phyloP scores from a whole-genome alignment of 1,140 invertebrate species.

The Tetragnatha versicolor region DNA sequence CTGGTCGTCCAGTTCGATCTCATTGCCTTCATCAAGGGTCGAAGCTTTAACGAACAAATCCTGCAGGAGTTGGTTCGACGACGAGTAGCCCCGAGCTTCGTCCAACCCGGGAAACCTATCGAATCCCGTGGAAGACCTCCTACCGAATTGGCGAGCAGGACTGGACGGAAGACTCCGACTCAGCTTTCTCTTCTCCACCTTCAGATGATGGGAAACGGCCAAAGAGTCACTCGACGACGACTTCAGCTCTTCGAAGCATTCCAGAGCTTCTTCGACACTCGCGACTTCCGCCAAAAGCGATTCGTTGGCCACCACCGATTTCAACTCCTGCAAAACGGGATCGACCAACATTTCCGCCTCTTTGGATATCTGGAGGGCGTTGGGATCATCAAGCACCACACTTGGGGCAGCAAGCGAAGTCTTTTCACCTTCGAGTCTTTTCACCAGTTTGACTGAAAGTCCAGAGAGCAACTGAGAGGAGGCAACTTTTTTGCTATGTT shows the following conservation, averaged over 20 bases:
- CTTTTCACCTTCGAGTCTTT: slow-evolving; percentile 24
- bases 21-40: not conserved
- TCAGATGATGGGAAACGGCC: not conserved
- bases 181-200: not conserved
- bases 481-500: slow-evolving; percentile 21
- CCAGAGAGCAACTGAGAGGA: slow-evolving; percentile 14
- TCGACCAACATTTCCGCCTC: not conserved
- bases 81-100: not conserved
- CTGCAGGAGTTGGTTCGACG: not conserved
- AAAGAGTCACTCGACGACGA: not conserved
- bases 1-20: not conserved
- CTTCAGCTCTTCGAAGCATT: slow-evolving; percentile 37
- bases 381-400: no score
- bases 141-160: not conserved
- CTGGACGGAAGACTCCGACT: slow-evolving; percentile 32
- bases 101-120: slow-evolving; percentile 10
- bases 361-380: no score
- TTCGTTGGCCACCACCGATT: slow-evolving; percentile 40
- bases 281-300: not conserved
- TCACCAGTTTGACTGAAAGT: slow-evolving; percentile 24
- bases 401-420: not conserved
- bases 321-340: slow-evolving; percentile 15
- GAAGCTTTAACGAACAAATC: not conserved
- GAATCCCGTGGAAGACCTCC: not conserved
- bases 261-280: slow-evolving; percentile 39